Percentiles rank a stretch among this genome's conserved stretches.
Conservation (phyloP, 2,113 vertebrate species). For the Lontra canadensis region DNA sequence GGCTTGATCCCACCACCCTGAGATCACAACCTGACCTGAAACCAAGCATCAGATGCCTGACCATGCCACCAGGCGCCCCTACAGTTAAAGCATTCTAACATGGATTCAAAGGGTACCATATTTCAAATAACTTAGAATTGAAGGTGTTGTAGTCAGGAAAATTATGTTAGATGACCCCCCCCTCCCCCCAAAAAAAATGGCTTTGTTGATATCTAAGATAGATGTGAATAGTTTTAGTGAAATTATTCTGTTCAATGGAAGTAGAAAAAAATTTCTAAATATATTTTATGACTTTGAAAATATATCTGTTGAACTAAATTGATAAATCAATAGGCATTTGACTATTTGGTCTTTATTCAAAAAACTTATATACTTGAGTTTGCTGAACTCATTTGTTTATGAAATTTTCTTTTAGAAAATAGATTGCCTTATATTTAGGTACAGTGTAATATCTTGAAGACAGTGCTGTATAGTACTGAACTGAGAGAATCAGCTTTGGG, state of each 20-base stretch:
- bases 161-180: not conserved
- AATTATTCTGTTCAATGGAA: not conserved
- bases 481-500: not conserved
- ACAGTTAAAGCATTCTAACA: not conserved
- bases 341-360: not conserved
- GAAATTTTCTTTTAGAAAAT: slow-evolving; percentile 31
- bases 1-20: not conserved
- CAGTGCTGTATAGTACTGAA: not conserved
- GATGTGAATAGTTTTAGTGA: not conserved
- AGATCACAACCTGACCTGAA: not conserved
- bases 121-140: not conserved
- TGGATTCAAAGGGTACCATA: not conserved
- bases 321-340: not conserved
- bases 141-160: not conserved
- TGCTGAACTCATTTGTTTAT: not conserved
- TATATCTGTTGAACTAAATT: not conserved
- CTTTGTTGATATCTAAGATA: not conserved
- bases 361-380: not conserved
- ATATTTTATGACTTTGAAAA: slow-evolving; percentile 11
- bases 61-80: not conserved
- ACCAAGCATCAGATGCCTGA: not conserved
- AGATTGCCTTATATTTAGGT: not conserved
- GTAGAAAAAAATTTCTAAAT: slow-evolving; percentile 5
- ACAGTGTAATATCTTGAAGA: not conserved
- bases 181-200: not conserved